Percentiles rank a stretch among this genome's conserved stretches.
These are phyloP conservation scores for Spodoptera picta DNA, from an alignment of 2,888 invertebrate species.

Conservation along the genomic window DNA sequence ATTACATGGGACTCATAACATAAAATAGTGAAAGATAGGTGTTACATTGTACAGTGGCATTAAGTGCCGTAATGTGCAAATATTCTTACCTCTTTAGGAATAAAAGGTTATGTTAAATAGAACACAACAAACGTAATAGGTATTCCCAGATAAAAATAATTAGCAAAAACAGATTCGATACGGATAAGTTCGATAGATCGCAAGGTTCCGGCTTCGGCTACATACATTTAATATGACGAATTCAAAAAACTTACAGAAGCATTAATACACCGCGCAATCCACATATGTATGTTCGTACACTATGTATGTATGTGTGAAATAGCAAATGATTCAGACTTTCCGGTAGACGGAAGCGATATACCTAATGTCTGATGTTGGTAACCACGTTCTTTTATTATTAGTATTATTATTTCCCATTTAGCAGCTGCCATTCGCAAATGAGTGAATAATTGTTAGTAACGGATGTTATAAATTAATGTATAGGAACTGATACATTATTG, in stretches of 20 bases:
- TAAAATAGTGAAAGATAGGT: no score
- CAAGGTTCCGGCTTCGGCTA: no score
- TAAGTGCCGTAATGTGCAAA: no score
- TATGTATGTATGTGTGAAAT: not conserved
- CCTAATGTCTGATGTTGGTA: conserved; percentile 47
- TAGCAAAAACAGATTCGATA: no score
- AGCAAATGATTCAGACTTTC: conserved; percentile 38
- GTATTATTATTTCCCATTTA: conserved; percentile 29
- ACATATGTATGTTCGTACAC: not conserved
- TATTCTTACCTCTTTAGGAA: no score
- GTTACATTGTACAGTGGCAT: no score
- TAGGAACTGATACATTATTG: no score
- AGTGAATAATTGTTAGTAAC: conserved; percentile 9
- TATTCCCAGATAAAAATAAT: no score
- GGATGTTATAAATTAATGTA: not conserved
- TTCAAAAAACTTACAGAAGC: conserved; percentile 10
- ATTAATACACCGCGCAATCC: not conserved
- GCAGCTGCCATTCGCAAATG: conserved; percentile 14
- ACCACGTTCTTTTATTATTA: conserved; percentile 12
- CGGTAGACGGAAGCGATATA: conserved; percentile 32
- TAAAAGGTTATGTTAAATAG: no score
- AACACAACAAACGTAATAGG: no score
- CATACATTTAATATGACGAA: not conserved
- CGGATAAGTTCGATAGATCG: no score
- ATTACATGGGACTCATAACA: no score